These are phyloP conservation scores for Heterotilapia buettikoferi DNA, from an alignment of 2,113 vertebrate species.

Conservation along the genomic window DNA sequence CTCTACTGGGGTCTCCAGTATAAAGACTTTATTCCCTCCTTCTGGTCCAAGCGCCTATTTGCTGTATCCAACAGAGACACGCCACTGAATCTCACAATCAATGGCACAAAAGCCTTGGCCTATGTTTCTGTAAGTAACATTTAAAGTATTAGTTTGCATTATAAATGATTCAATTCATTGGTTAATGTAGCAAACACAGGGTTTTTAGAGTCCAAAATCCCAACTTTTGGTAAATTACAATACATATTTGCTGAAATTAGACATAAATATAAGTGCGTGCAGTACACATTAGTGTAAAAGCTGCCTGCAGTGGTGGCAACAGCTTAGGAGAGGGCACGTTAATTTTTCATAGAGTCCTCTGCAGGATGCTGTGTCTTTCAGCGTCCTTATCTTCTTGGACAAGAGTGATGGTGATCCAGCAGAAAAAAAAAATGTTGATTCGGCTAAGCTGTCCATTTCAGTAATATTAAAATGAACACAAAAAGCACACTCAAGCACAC, in stretches of 20 bases:
- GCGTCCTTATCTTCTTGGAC: background rate
- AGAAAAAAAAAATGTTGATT: background rate
- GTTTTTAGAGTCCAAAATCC: background rate
- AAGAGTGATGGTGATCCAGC: slow-evolving; percentile 12
- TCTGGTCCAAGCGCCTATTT: slow-evolving; percentile 90
- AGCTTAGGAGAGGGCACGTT: background rate
- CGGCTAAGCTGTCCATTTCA: background rate
- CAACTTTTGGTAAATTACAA: background rate
- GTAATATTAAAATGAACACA: background rate
- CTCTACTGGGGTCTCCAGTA: slow-evolving; percentile 79
- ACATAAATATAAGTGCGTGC: background rate
- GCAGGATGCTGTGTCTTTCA: background rate
- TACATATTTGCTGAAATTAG: background rate
- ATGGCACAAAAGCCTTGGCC: slow-evolving; percentile 79
- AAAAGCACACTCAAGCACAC: background rate
- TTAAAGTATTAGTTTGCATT: background rate
- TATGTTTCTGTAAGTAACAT: slow-evolving; percentile 86
- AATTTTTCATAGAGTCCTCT: background rate
- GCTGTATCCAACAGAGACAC: slow-evolving; percentile 81
- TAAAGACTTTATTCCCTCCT: slow-evolving; percentile 71
- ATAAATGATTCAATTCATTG: background rate
- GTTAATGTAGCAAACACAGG: background rate
- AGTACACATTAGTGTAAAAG: background rate
- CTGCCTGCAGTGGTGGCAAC: background rate
- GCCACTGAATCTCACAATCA: slow-evolving; percentile 75